Base-by-base conservation (phyloP, 2,888 invertebrate genomes). In the Melikaiella ostensackeni region DNA sequence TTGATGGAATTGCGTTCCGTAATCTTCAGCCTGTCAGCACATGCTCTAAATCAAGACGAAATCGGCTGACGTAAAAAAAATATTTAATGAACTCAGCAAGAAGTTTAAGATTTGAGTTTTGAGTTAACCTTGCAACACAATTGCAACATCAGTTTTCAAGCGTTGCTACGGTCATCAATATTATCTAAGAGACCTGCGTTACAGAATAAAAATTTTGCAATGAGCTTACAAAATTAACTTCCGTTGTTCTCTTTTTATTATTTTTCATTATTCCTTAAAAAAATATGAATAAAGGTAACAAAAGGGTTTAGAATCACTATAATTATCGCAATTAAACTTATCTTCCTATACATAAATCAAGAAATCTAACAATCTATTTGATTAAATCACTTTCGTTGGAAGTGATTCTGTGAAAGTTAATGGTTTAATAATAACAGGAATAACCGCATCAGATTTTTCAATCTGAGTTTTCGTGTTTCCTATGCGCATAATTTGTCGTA, bases 401-500 rank as follows among this genome's bases (percentile, higher is more conserved):
- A 27, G 27, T 24, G 27, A 16, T 59, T 27, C 27, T 59, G 59
- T 59, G 27, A 21, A 27, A 16, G 27, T 59, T 5, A 5, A 59
- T 59, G 59, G 27, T 27, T 6, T 13, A 7, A 21, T 9, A 50
- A 21, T 50, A n/a, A 50, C 55, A 55, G n/a, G 16, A 38, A 24
- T 24, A 13, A 16, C 13, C 19, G 27, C 7, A 46, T 70, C 30
- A 46, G 27, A 55, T n/a, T 70, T 70, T 16, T 50, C 24, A 59
- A 1, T 6, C 13, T 64, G 13, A 42, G n/a, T 33, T 33, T 55
- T 70, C 4, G 27, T 16, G 30, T 46, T 70, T 50, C 11, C 30
- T 70, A 70, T 70, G 30, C 50, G 70, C 70, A 70, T 70, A 21
- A 70, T 55, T 33, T 70, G 70, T 13, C n/a, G 21, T 13, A 0